Base-by-base conservation (phyloP, 2,888 invertebrate species). In the Penaeus monodon region DNA sequence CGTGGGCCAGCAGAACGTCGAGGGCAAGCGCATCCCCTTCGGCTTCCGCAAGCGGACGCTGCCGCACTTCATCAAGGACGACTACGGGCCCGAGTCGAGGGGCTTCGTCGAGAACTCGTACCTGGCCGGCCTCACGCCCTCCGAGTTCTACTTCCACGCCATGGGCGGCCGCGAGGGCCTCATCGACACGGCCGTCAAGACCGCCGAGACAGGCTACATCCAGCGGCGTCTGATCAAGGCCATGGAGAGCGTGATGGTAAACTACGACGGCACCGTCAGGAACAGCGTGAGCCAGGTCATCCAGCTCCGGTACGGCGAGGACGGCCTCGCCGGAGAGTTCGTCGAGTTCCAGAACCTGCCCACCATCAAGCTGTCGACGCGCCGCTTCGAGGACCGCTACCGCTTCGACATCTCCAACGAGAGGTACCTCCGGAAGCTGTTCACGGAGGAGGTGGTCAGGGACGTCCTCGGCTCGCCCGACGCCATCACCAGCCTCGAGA, bases 151-250 rank as follows among this genome's bases (percentile, higher is more conserved):
- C 94, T 99, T 99, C 93, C 99, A 99, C 94, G 99, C 99, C 92
- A 99, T 99, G 99, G 99, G 99, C 92, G 99, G 99, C 93, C 96
- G 99, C 93, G 99, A 99, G 94, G 99, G 99, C 96, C 96, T 99
- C 91, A 99, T 99, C 92, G 99, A 99, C 97, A 99, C 99, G 88
- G 99, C 99, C 92, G 99, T 99, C 90, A 99, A 99, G 93, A 99
- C 99, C 86, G 99, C 99, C 63, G 99, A 99, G 95, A 99, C 99
- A 91, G 88, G 89, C 10, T 99, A 99, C 92, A 99, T 99, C 92
- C 99, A 99, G 93, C 96, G 99, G 93, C 97, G 99, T 95, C 94
- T 99, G 90, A 99, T 99, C 94, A 99, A 95, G 94, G 99, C 99
- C 95, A 99, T 99, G 99, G 99, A 99, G 94, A 98, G 98, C 91